Base-by-base conservation (phyloP, 2,113 vertebrate genomes). In the Campylorhamphus procurvoides region DNA sequence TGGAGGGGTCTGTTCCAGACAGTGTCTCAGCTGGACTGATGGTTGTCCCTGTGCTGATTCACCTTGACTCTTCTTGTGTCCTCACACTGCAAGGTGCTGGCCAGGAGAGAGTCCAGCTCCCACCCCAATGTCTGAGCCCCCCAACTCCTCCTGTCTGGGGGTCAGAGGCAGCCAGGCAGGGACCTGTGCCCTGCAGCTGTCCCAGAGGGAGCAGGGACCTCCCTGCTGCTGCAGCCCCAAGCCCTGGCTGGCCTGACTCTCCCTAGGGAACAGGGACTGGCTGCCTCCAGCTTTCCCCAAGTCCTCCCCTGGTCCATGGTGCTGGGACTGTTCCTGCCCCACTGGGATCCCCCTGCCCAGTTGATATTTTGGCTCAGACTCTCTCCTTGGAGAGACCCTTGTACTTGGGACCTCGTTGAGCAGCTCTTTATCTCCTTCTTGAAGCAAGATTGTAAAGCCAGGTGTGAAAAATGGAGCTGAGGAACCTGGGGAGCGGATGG, bases 131-230 rank as follows among this genome's bases (percentile, higher is more conserved):
- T 46, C 35, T 59, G 52, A 85, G 25, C 56, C 44, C 29, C 14
- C 29, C 2, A 1, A 1, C 14, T 33, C n/a, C n/a, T 24, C 46
- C 49, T 56, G 3, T 29, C 3, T 0, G 0, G 1, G 9, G 12
- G 4, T 44, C 3, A 39, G 44, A 52, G 62, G 39, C 55, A 87
- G 56, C 33, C 20, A 56, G 53, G 25, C 6, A 4, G 29, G 46
- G 47, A 59, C 20, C 24, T 25, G 63, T 20, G 33, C 33, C 53
- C 79, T 68, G 50, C 53, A 60, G 31, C 89, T 82, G 56, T 37
- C 69, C 68, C 1, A 3, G 33, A 17, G 28, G 3, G 0, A 82
- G 39, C 44, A 67, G 53, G 12, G 31, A 25, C 62, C 17, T 47
- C 9, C 4, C 22, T 91, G 81, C 50, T 71, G n/a, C 69, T 37